Conservation (phyloP, 2,888 invertebrate species). For the Amblyteles armatorius region DNA sequence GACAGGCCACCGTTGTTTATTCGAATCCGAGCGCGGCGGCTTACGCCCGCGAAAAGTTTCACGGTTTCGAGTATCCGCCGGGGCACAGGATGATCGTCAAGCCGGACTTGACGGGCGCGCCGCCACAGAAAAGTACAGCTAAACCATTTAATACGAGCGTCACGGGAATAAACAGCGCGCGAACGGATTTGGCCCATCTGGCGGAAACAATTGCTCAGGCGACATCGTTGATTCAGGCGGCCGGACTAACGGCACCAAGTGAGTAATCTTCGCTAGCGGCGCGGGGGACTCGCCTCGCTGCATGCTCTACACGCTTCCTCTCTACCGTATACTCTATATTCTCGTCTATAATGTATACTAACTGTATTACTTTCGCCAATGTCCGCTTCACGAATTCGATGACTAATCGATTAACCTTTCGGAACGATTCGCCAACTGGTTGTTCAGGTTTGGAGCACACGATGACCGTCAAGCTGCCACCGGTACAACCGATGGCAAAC, state of each 20-base stretch:
- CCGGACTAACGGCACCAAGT: conserved; percentile 84
- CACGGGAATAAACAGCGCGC: conserved; percentile 77
- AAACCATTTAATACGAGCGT: conserved; percentile 79
- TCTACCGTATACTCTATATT: background rate
- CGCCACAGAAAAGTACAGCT: conserved; percentile 76
- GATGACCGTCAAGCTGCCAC: conserved; percentile 89
- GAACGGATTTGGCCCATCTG: conserved; percentile 88
- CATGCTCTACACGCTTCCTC: background rate
- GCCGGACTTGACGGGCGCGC: conserved; percentile 85
- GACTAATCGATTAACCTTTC: conserved; percentile 54
- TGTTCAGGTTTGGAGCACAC: conserved; percentile 77
- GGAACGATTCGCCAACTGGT: conserved; percentile 53
- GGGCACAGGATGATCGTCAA: conserved; percentile 93
- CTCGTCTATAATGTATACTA: too few species aligned
- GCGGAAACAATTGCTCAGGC: conserved; percentile 93
- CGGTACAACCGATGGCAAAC: conserved; percentile 89
- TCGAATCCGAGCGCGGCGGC: conserved; percentile 89
- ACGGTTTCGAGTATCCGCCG: conserved; percentile 96
- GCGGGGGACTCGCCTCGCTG: conserved; percentile 5
- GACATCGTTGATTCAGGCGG: conserved; percentile 90
- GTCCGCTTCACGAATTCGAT: conserved; percentile 13
- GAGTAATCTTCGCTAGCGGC: conserved; percentile 64
- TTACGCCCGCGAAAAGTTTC: conserved; percentile 93
- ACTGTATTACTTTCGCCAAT: background rate
- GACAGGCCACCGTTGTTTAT: conserved; percentile 90